Conservation (phyloP, 2,888 invertebrate species). For the Drosophila kuntzei region DNA sequence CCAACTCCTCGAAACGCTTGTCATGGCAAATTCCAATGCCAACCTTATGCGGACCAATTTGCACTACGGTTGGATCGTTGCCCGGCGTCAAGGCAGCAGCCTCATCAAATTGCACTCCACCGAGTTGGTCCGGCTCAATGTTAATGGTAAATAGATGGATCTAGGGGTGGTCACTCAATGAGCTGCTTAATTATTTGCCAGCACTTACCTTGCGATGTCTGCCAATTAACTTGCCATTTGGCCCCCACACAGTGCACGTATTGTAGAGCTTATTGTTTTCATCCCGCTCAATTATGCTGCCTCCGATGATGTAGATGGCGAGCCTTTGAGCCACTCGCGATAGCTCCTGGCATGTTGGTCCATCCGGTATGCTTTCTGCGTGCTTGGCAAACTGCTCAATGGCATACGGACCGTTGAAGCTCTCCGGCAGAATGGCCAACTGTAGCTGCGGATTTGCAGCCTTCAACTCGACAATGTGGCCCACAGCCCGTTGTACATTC, state of each 20-base stretch:
- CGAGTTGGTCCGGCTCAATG: slow-evolving; percentile 88
- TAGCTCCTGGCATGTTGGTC: slow-evolving; percentile 90
- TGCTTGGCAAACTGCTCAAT: slow-evolving; percentile 91
- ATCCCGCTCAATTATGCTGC: slow-evolving; percentile 93
- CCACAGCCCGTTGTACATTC: slow-evolving; percentile 75
- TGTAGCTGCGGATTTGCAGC: slow-evolving; percentile 80
- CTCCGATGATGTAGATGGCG: slow-evolving; percentile 93
- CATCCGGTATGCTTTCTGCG: slow-evolving; percentile 94
- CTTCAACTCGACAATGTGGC: slow-evolving; percentile 72
- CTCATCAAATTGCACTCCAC: slow-evolving; percentile 95
- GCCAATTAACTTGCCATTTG: slow-evolving; percentile 91
- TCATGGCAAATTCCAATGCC: slow-evolving; percentile 99
- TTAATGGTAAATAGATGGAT: slow-evolving; percentile 98
- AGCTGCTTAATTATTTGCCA: slow-evolving; percentile 45
- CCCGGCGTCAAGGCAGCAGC: slow-evolving; percentile 93
- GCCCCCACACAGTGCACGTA: slow-evolving; percentile 95
- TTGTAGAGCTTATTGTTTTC: slow-evolving; percentile 89
- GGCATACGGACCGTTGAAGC: slow-evolving; percentile 98
- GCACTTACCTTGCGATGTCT: slow-evolving; percentile 92
- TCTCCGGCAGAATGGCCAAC: slow-evolving; percentile 92
- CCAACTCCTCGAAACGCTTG: slow-evolving; percentile 95
- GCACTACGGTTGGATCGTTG: slow-evolving; percentile 90
- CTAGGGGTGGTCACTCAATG: slow-evolving; percentile 85
- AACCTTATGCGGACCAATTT: slow-evolving; percentile 89
- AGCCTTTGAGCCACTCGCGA: slow-evolving; percentile 91